These are phyloP conservation scores for Noctua comes DNA, from an alignment of 2,888 invertebrate species.

Conservation along the genomic window DNA sequence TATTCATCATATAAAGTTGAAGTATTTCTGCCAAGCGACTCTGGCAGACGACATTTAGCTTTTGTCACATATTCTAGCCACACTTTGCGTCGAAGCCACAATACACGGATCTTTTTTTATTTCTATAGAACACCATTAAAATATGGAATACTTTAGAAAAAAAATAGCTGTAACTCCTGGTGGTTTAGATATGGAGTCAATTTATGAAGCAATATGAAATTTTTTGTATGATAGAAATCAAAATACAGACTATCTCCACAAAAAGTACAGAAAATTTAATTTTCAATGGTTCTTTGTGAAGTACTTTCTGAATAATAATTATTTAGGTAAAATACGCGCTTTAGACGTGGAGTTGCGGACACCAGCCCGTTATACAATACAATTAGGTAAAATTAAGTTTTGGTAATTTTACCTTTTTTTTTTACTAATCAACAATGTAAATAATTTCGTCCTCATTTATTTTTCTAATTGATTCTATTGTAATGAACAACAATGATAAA, in stretches of 20 bases:
- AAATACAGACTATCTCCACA: not conserved
- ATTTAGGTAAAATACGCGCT: no score
- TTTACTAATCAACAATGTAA: not conserved
- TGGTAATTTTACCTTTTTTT: not conserved
- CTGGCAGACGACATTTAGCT: conserved; percentile 63
- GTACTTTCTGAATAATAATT: not conserved
- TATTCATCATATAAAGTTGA: conserved; percentile 14
- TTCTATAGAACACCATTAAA: conserved; percentile 23
- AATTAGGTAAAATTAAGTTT: not conserved
- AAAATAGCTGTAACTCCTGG: conserved; percentile 29
- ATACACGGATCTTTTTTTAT: conserved; percentile 48
- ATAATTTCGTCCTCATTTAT: not conserved
- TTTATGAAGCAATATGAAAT: not conserved
- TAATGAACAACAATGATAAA: no score
- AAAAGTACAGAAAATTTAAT: not conserved
- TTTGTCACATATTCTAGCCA: conserved; percentile 64
- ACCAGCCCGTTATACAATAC: no score
- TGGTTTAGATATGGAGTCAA: conserved; percentile 30
- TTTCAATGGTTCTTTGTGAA: not conserved
- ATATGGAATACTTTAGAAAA: conserved; percentile 46
- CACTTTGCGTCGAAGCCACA: conserved; percentile 70
- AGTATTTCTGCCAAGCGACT: conserved; percentile 56
- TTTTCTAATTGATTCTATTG: not conserved
- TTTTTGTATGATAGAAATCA: not conserved
- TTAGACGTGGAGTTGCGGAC: no score